Evolutionary conservation across 2,888 invertebrate species (phyloP).

Genomic region (Branchinecta sandiegonensis): DNA sequence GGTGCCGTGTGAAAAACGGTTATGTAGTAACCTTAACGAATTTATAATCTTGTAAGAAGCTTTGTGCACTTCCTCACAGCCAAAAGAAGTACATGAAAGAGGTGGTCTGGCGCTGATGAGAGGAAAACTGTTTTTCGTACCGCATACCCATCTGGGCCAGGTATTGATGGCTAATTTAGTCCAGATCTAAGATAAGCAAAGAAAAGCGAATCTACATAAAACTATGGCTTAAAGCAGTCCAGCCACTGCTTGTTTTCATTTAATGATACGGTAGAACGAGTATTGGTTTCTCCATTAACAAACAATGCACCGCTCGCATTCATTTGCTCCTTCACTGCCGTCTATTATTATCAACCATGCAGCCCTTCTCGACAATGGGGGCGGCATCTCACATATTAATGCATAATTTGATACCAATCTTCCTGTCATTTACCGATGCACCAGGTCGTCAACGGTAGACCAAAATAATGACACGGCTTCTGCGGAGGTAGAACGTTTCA

Average conservation of each 20-base stretch:
- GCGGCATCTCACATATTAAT: conserved; percentile 12
- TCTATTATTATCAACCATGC: not conserved
- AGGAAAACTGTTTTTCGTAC: too few species aligned
- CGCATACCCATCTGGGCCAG: too few species aligned
- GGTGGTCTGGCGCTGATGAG: too few species aligned
- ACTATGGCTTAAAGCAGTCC: not conserved
- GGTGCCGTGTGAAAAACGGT: too few species aligned
- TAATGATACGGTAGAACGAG: conserved; percentile 1
- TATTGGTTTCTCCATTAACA: conserved; percentile 6
- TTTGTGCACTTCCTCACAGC: too few species aligned
- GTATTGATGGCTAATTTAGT: conserved; percentile 13
- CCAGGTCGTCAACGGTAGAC: not conserved
- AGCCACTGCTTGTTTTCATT: conserved; percentile 5
- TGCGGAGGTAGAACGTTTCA: not conserved
- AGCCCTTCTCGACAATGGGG: not conserved
- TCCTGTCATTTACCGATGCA: not conserved
- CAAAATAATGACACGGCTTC: conserved; percentile 9
- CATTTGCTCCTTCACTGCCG: too few species aligned
- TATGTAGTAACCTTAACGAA: too few species aligned
- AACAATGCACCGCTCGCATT: not conserved
- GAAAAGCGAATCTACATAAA: not conserved
- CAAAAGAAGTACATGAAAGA: too few species aligned
- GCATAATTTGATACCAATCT: conserved; percentile 16
- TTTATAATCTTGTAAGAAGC: too few species aligned
- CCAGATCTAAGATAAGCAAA: conserved; percentile 2